Evolutionary conservation across 1,140 invertebrate species (phyloP), one percentile per base, ranked within the genome.

Genomic region (Calephelis virginiensis): DNA sequence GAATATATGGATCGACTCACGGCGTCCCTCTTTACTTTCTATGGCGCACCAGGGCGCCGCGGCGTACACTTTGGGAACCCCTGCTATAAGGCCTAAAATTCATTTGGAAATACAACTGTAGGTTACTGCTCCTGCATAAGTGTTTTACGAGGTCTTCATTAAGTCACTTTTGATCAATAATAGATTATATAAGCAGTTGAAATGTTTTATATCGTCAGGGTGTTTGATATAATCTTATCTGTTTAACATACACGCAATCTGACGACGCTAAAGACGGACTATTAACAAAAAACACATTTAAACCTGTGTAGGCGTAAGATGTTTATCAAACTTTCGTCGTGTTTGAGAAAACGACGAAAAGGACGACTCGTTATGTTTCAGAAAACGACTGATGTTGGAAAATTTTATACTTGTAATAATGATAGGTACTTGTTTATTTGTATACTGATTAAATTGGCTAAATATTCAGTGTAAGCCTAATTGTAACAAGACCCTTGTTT

Each of bases 241-340:
- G 53, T 59, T 59, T 37, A 59, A 59, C 28, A 37, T 59, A 59
- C 37, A 17, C 28, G 38, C 53, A 59, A 59, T 59, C 53, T 59
- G 6, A 38, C 53, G 28, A 59, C 9, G 28, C 37, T n/a, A 37
- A 59, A 59, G 53, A 59, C 38, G 53, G 40, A 43, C 40, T 43
- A 43, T 43, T 43, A 43, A 43, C 40, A 43, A 43, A 6, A 43
- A 43, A 7, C 40, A 43, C 40, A 59, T 59, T 59, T 59, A 59
- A 59, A 59, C 12, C 17, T 59, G 53, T 56, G 53, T 59, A 59
- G 53, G 53, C 28, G 53, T 59, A 17, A 59, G 53, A 59, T 59
- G 53, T 59, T 38, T 59, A 59, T 59, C 53, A 11, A 5, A 37
- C n/a, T 59, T 59, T 56, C 53, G 53, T 59, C 53, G 53, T 37